Percentiles rank a stretch among this genome's conserved stretches.
Conservation (phyloP, 2,797 vertebrate species). For the Ceyx erithaca region DNA sequence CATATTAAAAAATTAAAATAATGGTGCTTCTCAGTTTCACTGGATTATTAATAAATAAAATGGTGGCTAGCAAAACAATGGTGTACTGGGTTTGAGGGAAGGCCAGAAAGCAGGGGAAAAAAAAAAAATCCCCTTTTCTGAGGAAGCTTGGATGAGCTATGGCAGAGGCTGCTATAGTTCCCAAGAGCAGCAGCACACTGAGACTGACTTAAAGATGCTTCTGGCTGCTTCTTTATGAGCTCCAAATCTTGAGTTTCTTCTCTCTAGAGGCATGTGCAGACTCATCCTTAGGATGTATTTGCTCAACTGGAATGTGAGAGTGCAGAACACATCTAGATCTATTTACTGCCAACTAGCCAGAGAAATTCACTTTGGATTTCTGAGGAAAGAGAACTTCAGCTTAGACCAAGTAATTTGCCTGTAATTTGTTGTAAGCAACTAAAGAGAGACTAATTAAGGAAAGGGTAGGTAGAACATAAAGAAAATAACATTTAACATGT, state of each 20-base stretch:
- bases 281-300: background rate
- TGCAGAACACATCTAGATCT: background rate
- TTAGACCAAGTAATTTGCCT: background rate
- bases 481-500: background rate
- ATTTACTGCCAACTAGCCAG: background rate
- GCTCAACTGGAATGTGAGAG: background rate
- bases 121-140: background rate
- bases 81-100: background rate
- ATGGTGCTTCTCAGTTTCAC: background rate
- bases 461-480: background rate
- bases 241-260: background rate
- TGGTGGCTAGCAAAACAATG: background rate
- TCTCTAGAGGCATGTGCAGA: background rate
- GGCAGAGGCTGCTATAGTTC: background rate
- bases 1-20: background rate
- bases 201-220: background rate
- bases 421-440: background rate
- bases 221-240: background rate
- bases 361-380: background rate
- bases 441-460: background rate
- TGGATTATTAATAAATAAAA: background rate
- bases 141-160: background rate
- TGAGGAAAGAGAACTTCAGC: background rate
- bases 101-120: background rate
- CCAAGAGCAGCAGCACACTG: background rate